Conservation (phyloP, 2,888 invertebrate species). For the Cantharis rustica region DNA sequence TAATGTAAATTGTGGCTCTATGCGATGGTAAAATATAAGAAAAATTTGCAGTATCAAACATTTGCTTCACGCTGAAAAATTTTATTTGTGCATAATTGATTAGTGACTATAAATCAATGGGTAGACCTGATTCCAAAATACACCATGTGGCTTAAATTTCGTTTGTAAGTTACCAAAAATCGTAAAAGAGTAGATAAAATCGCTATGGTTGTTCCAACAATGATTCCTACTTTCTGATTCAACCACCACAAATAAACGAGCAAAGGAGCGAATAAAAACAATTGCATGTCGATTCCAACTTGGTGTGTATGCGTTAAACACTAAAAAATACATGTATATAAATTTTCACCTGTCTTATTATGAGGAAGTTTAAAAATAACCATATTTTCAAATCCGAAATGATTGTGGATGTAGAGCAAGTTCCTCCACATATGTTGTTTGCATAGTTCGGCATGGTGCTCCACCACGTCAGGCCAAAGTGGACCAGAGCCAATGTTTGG, state of each 20-base stretch:
- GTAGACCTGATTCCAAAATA: conserved; percentile 69
- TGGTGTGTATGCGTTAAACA: conserved; percentile 73
- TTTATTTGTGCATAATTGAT: background rate
- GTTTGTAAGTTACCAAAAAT: conserved; percentile 62
- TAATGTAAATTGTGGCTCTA: conserved; percentile 67
- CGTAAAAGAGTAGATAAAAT: conserved; percentile 62
- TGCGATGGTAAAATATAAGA: conserved; percentile 69
- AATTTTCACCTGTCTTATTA: background rate
- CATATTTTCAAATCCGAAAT: conserved; percentile 71
- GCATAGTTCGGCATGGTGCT: conserved; percentile 66
- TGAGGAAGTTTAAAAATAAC: conserved; percentile 38
- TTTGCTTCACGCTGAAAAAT: conserved; percentile 60
- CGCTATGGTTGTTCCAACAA: conserved; percentile 55
- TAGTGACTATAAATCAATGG: background rate
- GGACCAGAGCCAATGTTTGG: conserved; percentile 67
- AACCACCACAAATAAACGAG: conserved; percentile 62
- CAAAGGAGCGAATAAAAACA: conserved; percentile 65
- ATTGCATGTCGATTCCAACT: conserved; percentile 69
- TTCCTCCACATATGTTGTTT: conserved; percentile 71
- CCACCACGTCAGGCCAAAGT: conserved; percentile 68
- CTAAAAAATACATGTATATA: conserved; percentile 47
- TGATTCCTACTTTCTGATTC: conserved; percentile 59
- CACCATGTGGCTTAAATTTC: conserved; percentile 65
- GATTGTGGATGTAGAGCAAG: conserved; percentile 69
- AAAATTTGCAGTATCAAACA: conserved; percentile 67